Evolutionary conservation across 2,113 vertebrate species (phyloP), one percentile per base, ranked within the genome.

Genomic region (Poecile atricapillus): DNA sequence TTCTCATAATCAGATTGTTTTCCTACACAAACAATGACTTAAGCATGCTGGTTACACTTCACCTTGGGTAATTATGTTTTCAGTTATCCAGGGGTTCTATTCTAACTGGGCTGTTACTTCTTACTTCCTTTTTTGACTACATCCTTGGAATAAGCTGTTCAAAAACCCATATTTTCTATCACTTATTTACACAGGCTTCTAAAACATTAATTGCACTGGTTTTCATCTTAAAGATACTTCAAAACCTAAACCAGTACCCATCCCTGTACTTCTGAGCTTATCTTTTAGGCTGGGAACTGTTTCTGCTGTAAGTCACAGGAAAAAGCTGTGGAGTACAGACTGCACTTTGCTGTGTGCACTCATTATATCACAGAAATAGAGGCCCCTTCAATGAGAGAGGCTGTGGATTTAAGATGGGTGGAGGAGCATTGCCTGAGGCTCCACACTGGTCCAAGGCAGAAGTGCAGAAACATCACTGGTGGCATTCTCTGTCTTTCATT

Each of bases 391-490:
- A 17, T 24, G 24, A 16, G 20, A 63, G 13, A 64, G 33, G 35
- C 44, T 1, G 0, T 0, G 3, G 31, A 60, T 37, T 43, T 37
- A 33, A 67, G 27, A 43, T 1, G 24, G 10, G 24, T 37, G 53
- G 28, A 80, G 24, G 24, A 15, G 59, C 25, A 13, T 8, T 60
- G 37, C 46, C n/a, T 3, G 10, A 49, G 49, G 23, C 22, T 15
- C 28, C 39, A 23, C 3, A 4, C 28, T 64, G 23, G 15, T 33
- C 30, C 10, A 25, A 10, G 53, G 37, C 50, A 64, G 25, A 77
- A 52, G 16, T 11, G 28, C 44, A 70, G 27, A 67, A 67, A 31
- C 17, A 28, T 37, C 69, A 49, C 7, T 13, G 10, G 35, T 28
- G 68, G 31, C 46, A 67, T 7, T 23, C n/a, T 78, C 43, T 11